These are phyloP conservation scores for Pelochelys cantorii DNA, from an alignment of 2,797 vertebrate genomes.

Conservation along the genomic window DNA sequence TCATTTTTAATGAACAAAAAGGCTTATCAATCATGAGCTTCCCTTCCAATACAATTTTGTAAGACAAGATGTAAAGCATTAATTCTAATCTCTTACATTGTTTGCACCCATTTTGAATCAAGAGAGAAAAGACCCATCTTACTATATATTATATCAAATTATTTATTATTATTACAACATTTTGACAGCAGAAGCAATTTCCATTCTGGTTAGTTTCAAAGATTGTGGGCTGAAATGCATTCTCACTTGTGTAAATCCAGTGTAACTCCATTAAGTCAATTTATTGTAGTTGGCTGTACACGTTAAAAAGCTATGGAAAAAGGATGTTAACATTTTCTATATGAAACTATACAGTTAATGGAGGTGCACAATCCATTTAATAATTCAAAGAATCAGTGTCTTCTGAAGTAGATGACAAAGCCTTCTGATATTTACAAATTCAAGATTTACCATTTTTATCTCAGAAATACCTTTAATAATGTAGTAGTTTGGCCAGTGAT, in stretches of 20 bases:
- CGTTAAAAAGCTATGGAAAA: neutral
- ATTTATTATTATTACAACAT: neutral
- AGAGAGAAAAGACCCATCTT: neutral
- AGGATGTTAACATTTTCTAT: neutral
- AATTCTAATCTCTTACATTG: neutral
- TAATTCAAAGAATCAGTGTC: neutral
- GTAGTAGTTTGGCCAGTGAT: neutral
- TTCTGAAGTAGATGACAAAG: neutral
- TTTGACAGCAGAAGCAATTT: neutral
- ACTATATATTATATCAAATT: neutral
- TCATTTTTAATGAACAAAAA: constrained; percentile 3
- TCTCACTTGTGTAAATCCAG: neutral
- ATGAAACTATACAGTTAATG: neutral
- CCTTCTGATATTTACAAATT: neutral
- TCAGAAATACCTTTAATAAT: neutral
- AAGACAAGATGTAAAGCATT: neutral
- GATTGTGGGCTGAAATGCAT: neutral
- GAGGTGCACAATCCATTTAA: neutral
- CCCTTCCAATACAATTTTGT: neutral
- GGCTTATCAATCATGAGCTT: neutral
- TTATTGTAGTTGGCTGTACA: neutral
- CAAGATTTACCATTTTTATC: neutral
- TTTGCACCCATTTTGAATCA: neutral
- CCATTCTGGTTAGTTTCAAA: neutral
- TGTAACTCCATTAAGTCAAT: neutral